Evolutionary conservation across 2,797 vertebrate genomes (phyloP), one percentile per base, ranked within the genome.

Genomic region (Bradypodion pumilum): DNA sequence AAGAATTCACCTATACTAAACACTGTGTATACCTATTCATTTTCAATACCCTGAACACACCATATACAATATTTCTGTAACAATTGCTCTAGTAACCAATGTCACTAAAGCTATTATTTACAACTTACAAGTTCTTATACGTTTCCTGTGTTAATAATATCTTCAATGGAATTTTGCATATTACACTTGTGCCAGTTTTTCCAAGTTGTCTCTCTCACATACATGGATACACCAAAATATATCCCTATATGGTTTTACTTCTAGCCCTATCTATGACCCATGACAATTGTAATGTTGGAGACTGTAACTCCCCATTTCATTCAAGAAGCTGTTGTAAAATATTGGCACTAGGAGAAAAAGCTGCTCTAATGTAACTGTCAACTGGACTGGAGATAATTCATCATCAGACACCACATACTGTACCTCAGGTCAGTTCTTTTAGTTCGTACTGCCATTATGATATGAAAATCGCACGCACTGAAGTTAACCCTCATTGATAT

Each of bases 11-110:
- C 42, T 88, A 85, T 88, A 52, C 5, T 73, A 49, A 75, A 44
- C 37, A 12, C 25, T 72, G 29, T 63, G 40, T 13, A 78, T 23
- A 74, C 0, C 62, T 65, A 86, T 32, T 13, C 1, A 85, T n/a
- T n/a, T n/a, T n/a, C 6, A 15, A 83, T 8, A 78, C 23, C 84
- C 76, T 75, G 60, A 46, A 74, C 73, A 83, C 66, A 83, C 32
- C 1, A 7, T 65, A 65, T 74, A 13, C 46, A 66, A 83, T 84
- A 76, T 25, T 81, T 78, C 13, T 78, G 19, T 60, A 82, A 40
- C 42, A 73, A 49, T 68, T 42, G 29, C 19, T 78, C 25, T 3
- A 46, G 29, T 56, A 32, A 60, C 70, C 29, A 5, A 37, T 68
- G 29, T 27, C 27, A 83, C 23, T 40, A 15, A 12, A 23, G 46